These are phyloP conservation scores for Lobophora halterata DNA, from an alignment of 2,888 invertebrate genomes.

Conservation along the genomic window DNA sequence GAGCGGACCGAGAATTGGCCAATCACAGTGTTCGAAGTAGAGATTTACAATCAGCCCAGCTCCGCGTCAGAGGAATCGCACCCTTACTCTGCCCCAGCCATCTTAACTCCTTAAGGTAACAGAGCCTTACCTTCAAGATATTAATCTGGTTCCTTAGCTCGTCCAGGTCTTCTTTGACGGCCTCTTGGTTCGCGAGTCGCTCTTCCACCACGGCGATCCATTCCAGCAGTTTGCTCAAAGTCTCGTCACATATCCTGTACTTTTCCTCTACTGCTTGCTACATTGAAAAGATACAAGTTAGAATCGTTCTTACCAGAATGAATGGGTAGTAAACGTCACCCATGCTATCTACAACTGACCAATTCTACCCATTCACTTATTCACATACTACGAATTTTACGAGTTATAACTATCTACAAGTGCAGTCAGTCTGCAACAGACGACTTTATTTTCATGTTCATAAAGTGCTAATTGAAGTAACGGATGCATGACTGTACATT, in stretches of 20 bases:
- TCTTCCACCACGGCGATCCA: constrained; percentile 94
- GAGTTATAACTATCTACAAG: constrained; percentile 41
- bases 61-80: too few species aligned
- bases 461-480: constrained; percentile 19
- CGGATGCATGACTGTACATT: constrained; percentile 26
- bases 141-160: constrained; percentile 94
- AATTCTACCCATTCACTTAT: constrained; percentile 15
- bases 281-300: constrained; percentile 38
- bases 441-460: constrained; percentile 18
- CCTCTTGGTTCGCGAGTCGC: constrained; percentile 90
- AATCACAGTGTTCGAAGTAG: too few species aligned
- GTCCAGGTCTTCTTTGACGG: constrained; percentile 92
- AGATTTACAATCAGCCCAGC: too few species aligned
- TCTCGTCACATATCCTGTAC: constrained; percentile 94
- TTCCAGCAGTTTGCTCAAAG: constrained; percentile 89
- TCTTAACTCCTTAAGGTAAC: too few species aligned
- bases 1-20: too few species aligned
- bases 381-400: constrained; percentile 39
- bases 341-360: constrained; percentile 20
- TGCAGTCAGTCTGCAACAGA: constrained; percentile 24
- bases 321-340: constrained; percentile 12
- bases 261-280: constrained; percentile 98
- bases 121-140: constrained; percentile 85
- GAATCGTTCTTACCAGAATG: background rate
- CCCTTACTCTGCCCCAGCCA: background rate